Conservation (phyloP, 1,140 invertebrate species). For the Drosophila suzukii region DNA sequence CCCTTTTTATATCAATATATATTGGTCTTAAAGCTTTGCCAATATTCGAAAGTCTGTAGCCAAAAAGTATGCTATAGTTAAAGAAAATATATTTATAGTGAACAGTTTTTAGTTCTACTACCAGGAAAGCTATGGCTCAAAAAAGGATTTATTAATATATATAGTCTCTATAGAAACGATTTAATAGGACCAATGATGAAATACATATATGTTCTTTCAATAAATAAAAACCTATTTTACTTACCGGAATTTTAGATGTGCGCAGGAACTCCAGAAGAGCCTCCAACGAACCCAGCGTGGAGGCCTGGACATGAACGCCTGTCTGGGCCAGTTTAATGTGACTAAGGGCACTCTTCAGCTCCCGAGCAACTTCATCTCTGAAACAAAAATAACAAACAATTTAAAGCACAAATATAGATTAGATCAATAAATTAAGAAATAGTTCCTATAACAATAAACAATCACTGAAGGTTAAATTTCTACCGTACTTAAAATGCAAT, state of each 20-base stretch:
- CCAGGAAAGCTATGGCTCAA: not conserved
- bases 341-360: conserved; percentile 94
- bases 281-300: conserved; percentile 98
- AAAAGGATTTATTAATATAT: not conserved
- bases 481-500: not conserved
- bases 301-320: conserved; percentile 99
- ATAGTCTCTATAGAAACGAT: too few species aligned
- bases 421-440: not conserved
- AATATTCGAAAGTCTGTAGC: not conserved
- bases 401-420: too few species aligned
- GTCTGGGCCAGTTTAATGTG: conserved; percentile 95
- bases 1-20: too few species aligned
- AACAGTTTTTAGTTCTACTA: not conserved
- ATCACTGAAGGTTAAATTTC: not conserved
- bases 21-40: not conserved
- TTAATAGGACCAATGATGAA: too few species aligned
- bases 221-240: conserved; percentile 47
- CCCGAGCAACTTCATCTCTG: conserved; percentile 92
- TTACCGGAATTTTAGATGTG: conserved; percentile 97
- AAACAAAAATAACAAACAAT: conserved; percentile 13
- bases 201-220: not conserved
- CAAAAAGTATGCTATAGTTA: not conserved
- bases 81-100: not conserved
- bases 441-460: too few species aligned
- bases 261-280: conserved; percentile 98